phyloP scores from a whole-genome alignment of 2,113 vertebrate species.

The Tringa solitaria region DNA sequence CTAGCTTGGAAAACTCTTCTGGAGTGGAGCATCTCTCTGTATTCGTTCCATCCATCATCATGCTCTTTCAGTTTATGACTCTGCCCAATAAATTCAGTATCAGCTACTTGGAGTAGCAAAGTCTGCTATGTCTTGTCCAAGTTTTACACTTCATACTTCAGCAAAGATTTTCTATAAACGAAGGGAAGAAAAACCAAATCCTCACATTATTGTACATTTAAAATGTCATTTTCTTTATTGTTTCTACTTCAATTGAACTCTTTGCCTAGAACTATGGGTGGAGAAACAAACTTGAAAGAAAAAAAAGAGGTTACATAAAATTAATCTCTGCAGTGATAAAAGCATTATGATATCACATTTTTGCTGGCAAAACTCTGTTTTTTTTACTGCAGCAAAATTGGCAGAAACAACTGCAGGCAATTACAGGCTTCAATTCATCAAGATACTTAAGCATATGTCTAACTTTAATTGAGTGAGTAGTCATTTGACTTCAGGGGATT shows the following conservation, averaged over 20 bases:
- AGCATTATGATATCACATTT: background rate
- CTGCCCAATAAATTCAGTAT: background rate
- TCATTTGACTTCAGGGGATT: conserved; percentile 36
- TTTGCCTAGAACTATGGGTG: background rate
- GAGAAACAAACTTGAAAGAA: background rate
- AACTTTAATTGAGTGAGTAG: conserved; percentile 31
- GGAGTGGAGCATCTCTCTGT: background rate
- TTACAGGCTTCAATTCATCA: conserved; percentile 36
- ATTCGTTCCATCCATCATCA: background rate
- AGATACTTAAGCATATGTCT: conserved; percentile 39
- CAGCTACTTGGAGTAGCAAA: background rate
- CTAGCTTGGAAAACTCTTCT: background rate
- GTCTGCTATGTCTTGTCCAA: background rate
- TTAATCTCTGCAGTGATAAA: conserved; percentile 1
- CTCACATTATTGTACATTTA: background rate
- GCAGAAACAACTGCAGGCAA: conserved; percentile 45
- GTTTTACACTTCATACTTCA: background rate
- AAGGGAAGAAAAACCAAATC: background rate
- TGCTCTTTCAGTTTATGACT: background rate
- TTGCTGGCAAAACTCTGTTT: background rate
- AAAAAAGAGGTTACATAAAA: background rate
- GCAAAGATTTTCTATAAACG: background rate
- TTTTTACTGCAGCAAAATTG: conserved; percentile 31
- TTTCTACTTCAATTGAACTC: background rate
- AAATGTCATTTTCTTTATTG: background rate